phyloP scores from a whole-genome alignment of 1,140 invertebrate species.

The Leptoteleia sp. region DNA sequence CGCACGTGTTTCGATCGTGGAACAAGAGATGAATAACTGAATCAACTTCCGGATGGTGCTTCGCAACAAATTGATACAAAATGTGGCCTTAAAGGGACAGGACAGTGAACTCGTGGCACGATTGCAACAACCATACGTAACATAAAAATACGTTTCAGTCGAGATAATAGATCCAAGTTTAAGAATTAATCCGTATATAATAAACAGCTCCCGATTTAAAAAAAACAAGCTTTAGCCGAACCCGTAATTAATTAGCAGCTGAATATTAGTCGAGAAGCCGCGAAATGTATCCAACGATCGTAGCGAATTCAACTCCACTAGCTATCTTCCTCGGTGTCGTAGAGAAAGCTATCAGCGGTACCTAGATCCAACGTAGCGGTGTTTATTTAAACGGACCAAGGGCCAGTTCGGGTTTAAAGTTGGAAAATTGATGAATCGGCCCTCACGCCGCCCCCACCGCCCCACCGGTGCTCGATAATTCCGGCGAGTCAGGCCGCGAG shows the following conservation, averaged over 20 bases:
- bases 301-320: conserved; percentile 18
- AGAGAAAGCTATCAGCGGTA: conserved; percentile 5
- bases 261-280: conserved; percentile 17
- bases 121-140: no score
- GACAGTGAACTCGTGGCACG: no score
- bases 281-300: conserved; percentile 21
- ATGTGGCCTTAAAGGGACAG: no score
- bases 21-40: no score
- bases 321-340: conserved; percentile 6
- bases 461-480: neutral
- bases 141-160: no score
- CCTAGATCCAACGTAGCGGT: conserved; percentile 1
- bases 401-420: neutral
- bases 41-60: no score
- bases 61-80: no score
- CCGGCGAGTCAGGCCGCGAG: conserved; percentile 6
- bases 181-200: no score
- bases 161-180: no score
- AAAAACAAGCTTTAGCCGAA: no score
- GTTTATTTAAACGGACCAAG: conserved; percentile 25
- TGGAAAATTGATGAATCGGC: neutral
- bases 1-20: no score
- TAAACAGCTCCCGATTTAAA: no score
- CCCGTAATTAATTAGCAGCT: conserved; percentile 47
- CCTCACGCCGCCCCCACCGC: conserved; percentile 21